A percentile compares a stretch with the other conserved stretches of the same genome.
Evolutionary conservation across 2,113 vertebrate species (phyloP).

Genomic region (Eudyptes chrysolophus): DNA sequence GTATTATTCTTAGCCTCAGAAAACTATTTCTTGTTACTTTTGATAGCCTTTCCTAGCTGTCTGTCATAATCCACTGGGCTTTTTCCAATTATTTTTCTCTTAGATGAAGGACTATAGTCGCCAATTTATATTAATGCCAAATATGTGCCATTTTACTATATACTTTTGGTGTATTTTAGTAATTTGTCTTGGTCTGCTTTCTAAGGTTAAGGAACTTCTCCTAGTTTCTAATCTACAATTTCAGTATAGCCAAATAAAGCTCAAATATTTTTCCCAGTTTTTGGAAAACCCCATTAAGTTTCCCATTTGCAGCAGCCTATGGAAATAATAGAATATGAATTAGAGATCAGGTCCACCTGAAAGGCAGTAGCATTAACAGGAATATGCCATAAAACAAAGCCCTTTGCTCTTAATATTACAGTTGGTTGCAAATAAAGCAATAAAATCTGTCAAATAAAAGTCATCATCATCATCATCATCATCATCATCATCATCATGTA

Average conservation of each 20-base stretch:
- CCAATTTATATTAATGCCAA: neutral
- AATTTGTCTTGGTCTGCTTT: neutral
- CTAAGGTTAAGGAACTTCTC: neutral
- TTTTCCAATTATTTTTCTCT: neutral
- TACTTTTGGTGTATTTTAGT: neutral
- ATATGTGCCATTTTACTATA: neutral
- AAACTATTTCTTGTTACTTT: neutral
- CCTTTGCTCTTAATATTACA: neutral
- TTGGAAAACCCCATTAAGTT: neutral
- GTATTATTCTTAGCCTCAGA: neutral
- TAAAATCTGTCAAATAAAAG: neutral
- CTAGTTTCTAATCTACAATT: neutral
- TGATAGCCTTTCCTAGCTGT: neutral
- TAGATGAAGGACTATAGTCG: neutral
- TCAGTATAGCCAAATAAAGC: neutral
- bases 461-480: neutral
- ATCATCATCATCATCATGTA: neutral
- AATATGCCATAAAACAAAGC: neutral
- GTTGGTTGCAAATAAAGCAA: neutral
- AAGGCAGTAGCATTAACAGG: neutral
- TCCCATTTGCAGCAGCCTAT: neutral
- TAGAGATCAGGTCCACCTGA: neutral
- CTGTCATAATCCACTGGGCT: neutral
- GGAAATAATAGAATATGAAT: neutral
- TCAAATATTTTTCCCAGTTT: neutral